A percentile compares a stretch with the other conserved stretches of the same genome.
Conservation (phyloP, 2,113 vertebrate species). For the Mirza zaza region DNA sequence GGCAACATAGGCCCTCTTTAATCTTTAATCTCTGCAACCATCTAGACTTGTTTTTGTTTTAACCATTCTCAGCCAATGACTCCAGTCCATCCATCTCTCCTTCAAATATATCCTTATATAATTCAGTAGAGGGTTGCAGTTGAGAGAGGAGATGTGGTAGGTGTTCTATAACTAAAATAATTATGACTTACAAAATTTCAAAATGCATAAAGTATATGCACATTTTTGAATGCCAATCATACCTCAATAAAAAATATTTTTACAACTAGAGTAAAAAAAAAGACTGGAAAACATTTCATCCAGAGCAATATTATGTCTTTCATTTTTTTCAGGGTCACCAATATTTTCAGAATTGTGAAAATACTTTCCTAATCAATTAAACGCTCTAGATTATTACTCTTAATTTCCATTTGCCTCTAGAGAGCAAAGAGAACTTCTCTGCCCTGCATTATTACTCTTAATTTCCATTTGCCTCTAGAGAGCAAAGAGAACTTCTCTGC, state of each 20-base stretch:
- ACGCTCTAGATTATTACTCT: neutral
- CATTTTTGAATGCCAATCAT: neutral
- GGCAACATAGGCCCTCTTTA: too few relatives aligned
- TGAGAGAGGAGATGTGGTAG: neutral
- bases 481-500: neutral
- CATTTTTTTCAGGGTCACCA: neutral
- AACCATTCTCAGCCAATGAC: neutral
- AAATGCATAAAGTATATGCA: too few relatives aligned
- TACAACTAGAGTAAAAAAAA: neutral
- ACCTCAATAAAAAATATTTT: neutral
- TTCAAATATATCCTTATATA: neutral
- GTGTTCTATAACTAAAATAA: neutral
- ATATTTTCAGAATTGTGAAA: neutral
- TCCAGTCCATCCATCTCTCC: neutral
- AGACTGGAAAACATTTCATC: neutral
- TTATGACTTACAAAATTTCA: neutral
- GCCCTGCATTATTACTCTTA: neutral
- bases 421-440: neutral
- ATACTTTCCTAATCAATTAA: neutral
- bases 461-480: neutral
- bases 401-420: neutral
- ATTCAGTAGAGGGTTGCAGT: neutral
- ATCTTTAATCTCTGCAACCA: neutral
- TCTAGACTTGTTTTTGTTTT: neutral
- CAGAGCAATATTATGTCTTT: neutral